These are phyloP conservation scores for Chascanopsetta lugubris DNA, from an alignment of 2,113 vertebrate genomes.

Conservation along the genomic window DNA sequence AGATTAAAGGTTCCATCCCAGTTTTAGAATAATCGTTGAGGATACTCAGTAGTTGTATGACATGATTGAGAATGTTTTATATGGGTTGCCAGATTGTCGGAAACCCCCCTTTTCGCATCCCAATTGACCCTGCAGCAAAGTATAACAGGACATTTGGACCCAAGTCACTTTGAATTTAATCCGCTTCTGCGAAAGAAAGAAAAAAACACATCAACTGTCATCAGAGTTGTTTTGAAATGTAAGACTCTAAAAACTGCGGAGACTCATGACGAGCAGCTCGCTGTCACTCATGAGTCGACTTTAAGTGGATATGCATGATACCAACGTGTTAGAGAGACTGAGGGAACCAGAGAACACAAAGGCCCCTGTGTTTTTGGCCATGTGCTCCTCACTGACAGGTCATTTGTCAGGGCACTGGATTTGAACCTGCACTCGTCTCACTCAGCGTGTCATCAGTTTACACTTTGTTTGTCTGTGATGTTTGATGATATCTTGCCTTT, in stretches of 20 bases:
- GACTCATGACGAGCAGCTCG: not conserved
- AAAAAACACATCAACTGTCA: no score
- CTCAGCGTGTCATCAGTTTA: not conserved
- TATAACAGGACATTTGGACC: not conserved
- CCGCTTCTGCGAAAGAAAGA: no score
- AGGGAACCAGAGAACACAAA: constrained; percentile 42
- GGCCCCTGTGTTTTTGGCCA: constrained; percentile 31
- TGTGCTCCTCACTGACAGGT: not conserved
- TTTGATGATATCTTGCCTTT: not conserved
- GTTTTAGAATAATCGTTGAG: no score
- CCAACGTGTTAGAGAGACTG: not conserved
- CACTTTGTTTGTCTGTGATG: not conserved
- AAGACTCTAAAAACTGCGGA: no score
- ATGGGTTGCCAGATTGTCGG: not conserved
- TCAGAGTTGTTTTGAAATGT: no score
- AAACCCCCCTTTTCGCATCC: not conserved
- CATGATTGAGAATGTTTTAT: not conserved
- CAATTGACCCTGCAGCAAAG: not conserved
- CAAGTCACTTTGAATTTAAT: not conserved
- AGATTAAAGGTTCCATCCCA: no score
- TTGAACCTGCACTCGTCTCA: not conserved
- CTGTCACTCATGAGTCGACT: constrained; percentile 1
- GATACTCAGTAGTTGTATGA: no score
- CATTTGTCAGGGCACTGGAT: not conserved
- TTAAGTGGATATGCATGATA: constrained; percentile 59